Evolutionary conservation across 2,113 vertebrate genomes (phyloP).

Genomic region (Diphyllodes magnificus): DNA sequence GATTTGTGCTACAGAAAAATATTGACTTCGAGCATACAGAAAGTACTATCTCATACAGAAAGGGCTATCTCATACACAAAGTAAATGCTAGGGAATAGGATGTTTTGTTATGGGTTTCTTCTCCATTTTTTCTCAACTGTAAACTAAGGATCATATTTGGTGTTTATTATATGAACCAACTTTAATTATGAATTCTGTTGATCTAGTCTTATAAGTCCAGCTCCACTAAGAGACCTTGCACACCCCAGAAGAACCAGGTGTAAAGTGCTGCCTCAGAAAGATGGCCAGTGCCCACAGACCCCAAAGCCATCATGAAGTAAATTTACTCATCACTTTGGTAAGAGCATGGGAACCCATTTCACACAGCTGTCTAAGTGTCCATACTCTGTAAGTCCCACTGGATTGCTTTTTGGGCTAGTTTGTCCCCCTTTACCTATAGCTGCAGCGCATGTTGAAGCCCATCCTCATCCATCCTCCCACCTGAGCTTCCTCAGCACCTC

Average conservation of each 20-base stretch:
- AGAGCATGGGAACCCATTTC: background rate
- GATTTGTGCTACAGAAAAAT: background rate
- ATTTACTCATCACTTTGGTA: background rate
- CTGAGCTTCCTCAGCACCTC: background rate
- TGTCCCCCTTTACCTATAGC: background rate
- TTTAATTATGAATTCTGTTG: background rate
- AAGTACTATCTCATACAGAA: background rate
- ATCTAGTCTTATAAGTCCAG: background rate
- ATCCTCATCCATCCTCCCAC: background rate
- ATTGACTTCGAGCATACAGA: background rate
- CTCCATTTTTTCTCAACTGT: background rate
- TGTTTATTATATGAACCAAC: background rate
- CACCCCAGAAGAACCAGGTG: background rate
- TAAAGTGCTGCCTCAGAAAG: background rate
- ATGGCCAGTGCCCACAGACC: background rate
- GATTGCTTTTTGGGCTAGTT: background rate
- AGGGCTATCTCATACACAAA: background rate
- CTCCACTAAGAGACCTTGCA: background rate
- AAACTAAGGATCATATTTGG: background rate
- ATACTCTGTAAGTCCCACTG: background rate
- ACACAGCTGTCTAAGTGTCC: background rate
- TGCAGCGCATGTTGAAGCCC: background rate
- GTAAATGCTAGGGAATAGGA: background rate
- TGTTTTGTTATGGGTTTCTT: background rate
- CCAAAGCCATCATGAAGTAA: background rate